phyloP scores from a whole-genome alignment of 2,797 vertebrate genomes.

The Bufotes viridis region DNA sequence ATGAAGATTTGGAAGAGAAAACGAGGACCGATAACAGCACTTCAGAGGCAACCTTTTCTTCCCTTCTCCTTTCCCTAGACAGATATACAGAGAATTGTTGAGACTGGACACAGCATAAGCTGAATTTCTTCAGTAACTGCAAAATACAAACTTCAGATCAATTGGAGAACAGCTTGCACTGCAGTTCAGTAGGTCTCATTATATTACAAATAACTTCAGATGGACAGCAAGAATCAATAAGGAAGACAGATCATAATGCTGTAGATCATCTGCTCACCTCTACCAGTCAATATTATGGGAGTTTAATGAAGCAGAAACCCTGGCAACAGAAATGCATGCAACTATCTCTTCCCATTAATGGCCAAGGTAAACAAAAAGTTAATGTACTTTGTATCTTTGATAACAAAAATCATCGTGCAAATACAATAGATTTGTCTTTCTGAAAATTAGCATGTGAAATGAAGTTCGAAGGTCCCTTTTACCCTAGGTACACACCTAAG shows the following conservation, averaged over 20 bases:
- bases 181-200: background rate
- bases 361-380: slow-evolving; percentile 30
- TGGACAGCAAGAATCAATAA: slow-evolving; percentile 38
- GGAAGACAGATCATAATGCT: slow-evolving; percentile 27
- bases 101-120: too few species aligned
- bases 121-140: background rate
- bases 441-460: slow-evolving; percentile 16
- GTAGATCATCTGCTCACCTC: slow-evolving; percentile 30
- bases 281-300: slow-evolving; percentile 18
- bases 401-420: slow-evolving; percentile 10
- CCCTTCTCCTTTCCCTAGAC: background rate
- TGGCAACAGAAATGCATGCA: slow-evolving; percentile 21
- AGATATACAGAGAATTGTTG: background rate
- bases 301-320: slow-evolving; percentile 30
- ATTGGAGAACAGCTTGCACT: background rate
- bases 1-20: background rate
- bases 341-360: slow-evolving; percentile 24
- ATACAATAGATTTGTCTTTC: background rate
- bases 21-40: background rate
- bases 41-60: background rate
- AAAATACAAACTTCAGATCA: slow-evolving; percentile 9
- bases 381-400: slow-evolving; percentile 23
- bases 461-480: background rate
- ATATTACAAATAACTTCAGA: slow-evolving; percentile 27
- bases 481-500: too few species aligned